phyloP scores from a whole-genome alignment of 2,113 vertebrate genomes.

The Catharus bicknelli region DNA sequence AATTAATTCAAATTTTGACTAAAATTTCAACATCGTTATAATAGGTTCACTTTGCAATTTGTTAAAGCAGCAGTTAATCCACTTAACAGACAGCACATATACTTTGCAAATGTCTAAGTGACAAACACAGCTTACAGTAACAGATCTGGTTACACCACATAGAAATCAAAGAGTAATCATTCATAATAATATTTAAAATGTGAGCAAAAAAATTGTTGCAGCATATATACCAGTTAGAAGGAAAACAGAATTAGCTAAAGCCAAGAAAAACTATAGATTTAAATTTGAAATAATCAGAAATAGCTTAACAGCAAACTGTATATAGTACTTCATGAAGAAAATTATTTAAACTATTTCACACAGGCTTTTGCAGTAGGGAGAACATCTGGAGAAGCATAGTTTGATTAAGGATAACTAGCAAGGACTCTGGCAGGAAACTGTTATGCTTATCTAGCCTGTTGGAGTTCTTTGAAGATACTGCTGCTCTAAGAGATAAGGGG shows the following conservation, averaged over 20 bases:
- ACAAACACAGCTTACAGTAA: neutral
- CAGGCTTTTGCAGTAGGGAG: neutral
- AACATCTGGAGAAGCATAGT: conserved; percentile 34
- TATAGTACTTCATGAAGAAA: conserved; percentile 1
- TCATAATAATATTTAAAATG: neutral
- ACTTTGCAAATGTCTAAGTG: neutral
- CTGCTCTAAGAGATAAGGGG: conserved; percentile 55
- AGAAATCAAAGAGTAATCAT: neutral
- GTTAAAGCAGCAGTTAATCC: neutral
- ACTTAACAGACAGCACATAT: neutral
- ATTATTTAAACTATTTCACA: neutral
- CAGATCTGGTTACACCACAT: neutral
- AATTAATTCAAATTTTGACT: neutral
- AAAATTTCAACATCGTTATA: neutral
- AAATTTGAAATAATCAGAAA: conserved; percentile 22
- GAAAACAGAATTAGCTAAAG: neutral
- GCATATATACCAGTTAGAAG: neutral
- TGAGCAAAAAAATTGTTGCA: neutral
- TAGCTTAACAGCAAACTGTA: neutral
- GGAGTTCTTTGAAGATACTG: conserved; percentile 57
- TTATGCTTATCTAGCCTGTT: conserved; percentile 44
- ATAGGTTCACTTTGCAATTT: neutral
- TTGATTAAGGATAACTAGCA: conserved; percentile 43
- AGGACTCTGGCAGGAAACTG: neutral
- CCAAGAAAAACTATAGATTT: neutral